Base-by-base conservation (phyloP, 2,888 invertebrate genomes). In the Campoplex capitator region DNA sequence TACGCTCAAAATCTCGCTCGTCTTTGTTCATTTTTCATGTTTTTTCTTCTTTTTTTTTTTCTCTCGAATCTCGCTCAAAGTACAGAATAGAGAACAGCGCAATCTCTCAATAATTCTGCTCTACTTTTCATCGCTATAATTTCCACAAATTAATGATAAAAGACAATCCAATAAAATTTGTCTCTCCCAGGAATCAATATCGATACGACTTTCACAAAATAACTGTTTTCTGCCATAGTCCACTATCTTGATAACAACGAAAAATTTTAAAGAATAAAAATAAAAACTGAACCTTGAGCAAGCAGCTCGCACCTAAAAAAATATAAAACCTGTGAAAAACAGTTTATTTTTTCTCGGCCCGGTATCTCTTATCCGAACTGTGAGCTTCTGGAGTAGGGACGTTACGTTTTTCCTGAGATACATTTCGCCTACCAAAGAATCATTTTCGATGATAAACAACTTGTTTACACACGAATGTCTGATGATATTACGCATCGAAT, bases 401-500 rank as follows among this genome's bases (percentile, higher is more conserved):
- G 2, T 23, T 8, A 23, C 23, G 23, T 58, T 28, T 28, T 58
- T 13, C 45, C 6, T 13, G 45, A 1, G 23, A 7, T 42, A 42
- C 38, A 38, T 38, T 38, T 38, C 4, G 38, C 38, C 32, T 32
- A n/a, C 13, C 23, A 35, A 74, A 23, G 58, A 58, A 58, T 58
- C 23, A 28, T 51, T 74, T 28, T 56, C n/a, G 9, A 7, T 23
- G 58, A 74, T 23, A 58, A 74, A 74, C 74, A 74, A 56, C 23
- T 58, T 58, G n/a, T 58, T 74, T 58, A 74, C 42, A 42, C 74
- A 58, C 42, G 38, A 16, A 48, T 16, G 42, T 8, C 42, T 74
- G 56, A 74, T 58, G 35, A 23, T 56, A 74, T 48, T 54, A 42
- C 42, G 35, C 56, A 42, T 56, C 38, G 35, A 74, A 74, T 74